Evolutionary conservation across 2,888 invertebrate species (phyloP).

Genomic region (Platynereis dumerilii): DNA sequence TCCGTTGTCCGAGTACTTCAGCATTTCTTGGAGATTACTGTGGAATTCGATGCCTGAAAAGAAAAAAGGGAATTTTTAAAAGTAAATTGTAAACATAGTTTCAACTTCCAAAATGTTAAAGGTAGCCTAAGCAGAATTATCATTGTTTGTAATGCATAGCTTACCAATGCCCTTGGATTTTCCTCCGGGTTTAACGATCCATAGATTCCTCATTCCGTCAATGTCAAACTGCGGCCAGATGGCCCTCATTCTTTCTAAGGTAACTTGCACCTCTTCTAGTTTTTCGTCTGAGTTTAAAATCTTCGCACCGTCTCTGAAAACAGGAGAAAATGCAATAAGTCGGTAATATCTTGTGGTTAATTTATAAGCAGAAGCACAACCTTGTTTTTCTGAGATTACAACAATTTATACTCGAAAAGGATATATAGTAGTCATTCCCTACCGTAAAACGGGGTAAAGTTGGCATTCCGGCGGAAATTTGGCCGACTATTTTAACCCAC

Average conservation of each 20-base stretch:
- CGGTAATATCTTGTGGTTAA: neutral
- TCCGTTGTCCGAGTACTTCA: constrained; percentile 64
- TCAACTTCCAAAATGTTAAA: too few species aligned
- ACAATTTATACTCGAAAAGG: too few species aligned
- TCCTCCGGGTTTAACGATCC: constrained; percentile 95
- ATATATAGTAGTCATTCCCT: too few species aligned
- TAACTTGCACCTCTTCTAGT: constrained; percentile 28
- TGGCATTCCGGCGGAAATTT: too few species aligned
- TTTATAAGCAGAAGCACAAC: neutral
- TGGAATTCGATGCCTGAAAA: constrained; percentile 80
- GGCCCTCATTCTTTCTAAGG: constrained; percentile 29
- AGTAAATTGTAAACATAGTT: neutral
- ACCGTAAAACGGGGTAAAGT: too few species aligned
- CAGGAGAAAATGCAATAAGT: neutral
- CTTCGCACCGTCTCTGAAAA: neutral
- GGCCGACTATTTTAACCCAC: too few species aligned
- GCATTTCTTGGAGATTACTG: constrained; percentile 84
- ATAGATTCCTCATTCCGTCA: constrained; percentile 87
- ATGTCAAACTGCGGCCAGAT: constrained; percentile 60
- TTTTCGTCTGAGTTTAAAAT: constrained; percentile 13
- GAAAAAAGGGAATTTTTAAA: neutral
- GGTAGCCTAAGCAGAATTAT: too few species aligned
- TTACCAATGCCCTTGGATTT: constrained; percentile 81
- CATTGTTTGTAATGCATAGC: too few species aligned
- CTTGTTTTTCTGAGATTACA: neutral